Evolutionary conservation across 2,888 invertebrate species (phyloP).

Genomic region (Eremobia ochroleuca): DNA sequence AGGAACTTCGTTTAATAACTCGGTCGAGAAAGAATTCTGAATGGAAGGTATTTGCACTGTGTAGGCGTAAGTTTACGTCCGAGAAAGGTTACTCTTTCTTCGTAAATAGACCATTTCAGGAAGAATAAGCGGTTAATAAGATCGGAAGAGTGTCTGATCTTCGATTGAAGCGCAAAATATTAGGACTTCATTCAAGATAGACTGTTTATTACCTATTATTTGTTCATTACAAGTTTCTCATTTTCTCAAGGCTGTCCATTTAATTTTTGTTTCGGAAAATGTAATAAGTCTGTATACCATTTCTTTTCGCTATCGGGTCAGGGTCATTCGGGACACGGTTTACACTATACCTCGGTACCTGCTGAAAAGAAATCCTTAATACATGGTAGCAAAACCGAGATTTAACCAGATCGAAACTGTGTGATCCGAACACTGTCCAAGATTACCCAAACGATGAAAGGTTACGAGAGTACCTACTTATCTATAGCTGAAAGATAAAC

Average conservation of each 20-base stretch:
- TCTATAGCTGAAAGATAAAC: slow-evolving; percentile 61
- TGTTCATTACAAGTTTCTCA: neutral
- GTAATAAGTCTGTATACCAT: neutral
- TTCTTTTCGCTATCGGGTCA: neutral
- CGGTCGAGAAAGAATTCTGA: slow-evolving; percentile 60
- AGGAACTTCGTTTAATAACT: slow-evolving; percentile 70
- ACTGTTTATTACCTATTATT: neutral
- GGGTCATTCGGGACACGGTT: neutral
- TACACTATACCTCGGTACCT: too few relatives aligned
- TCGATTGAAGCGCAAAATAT: slow-evolving; percentile 20
- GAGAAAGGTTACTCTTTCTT: slow-evolving; percentile 38
- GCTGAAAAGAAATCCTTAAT: neutral
- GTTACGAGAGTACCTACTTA: slow-evolving; percentile 50
- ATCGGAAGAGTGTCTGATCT: slow-evolving; percentile 28
- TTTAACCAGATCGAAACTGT: slow-evolving; percentile 5
- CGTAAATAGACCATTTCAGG: slow-evolving; percentile 24
- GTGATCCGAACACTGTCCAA: slow-evolving; percentile 21
- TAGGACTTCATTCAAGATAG: neutral
- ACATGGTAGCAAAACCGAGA: neutral
- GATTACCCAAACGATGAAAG: slow-evolving; percentile 40
- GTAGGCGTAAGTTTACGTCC: slow-evolving; percentile 37
- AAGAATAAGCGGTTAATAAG: slow-evolving; percentile 21
- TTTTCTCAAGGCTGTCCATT: neutral
- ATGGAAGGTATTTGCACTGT: slow-evolving; percentile 45
- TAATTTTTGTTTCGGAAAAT: neutral